phyloP scores from a whole-genome alignment of 1,140 invertebrate species.

The Papilio machaon region DNA sequence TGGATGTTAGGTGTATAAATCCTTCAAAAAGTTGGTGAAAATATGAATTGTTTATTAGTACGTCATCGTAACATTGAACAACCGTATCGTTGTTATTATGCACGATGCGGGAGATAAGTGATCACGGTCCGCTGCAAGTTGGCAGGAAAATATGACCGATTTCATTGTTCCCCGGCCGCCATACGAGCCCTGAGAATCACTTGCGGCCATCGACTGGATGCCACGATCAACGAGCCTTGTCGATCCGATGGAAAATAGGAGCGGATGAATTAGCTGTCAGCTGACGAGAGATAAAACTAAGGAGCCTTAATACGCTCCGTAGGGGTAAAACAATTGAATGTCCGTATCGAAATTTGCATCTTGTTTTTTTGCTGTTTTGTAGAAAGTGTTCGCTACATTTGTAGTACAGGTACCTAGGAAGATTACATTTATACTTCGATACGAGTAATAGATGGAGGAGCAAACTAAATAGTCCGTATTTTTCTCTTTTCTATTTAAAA shows the following conservation, averaged over 20 bases:
- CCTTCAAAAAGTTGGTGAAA: slow-evolving; percentile 65
- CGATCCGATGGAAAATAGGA: slow-evolving; percentile 75
- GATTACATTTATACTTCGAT: background rate
- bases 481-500: background rate
- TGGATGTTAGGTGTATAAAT: slow-evolving; percentile 43
- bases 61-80: slow-evolving; percentile 66
- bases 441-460: background rate
- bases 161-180: slow-evolving; percentile 74
- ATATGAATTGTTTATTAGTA: slow-evolving; percentile 67
- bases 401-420: background rate
- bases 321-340: slow-evolving; percentile 61
- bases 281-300: slow-evolving; percentile 70
- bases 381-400: background rate
- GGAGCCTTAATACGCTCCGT: slow-evolving; percentile 54
- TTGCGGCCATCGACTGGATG: slow-evolving; percentile 74
- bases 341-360: slow-evolving; percentile 49
- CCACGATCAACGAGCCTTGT: slow-evolving; percentile 79
- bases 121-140: slow-evolving; percentile 72
- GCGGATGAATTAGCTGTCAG: slow-evolving; percentile 71
- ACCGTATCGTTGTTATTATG: slow-evolving; percentile 70
- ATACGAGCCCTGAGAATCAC: slow-evolving; percentile 73
- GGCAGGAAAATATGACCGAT: slow-evolving; percentile 79
- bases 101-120: slow-evolving; percentile 73
- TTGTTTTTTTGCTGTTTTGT: background rate
- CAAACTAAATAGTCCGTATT: background rate